These are phyloP conservation scores for Lindbergichthys nudifrons DNA, from an alignment of 2,797 vertebrate genomes.

Conservation along the genomic window DNA sequence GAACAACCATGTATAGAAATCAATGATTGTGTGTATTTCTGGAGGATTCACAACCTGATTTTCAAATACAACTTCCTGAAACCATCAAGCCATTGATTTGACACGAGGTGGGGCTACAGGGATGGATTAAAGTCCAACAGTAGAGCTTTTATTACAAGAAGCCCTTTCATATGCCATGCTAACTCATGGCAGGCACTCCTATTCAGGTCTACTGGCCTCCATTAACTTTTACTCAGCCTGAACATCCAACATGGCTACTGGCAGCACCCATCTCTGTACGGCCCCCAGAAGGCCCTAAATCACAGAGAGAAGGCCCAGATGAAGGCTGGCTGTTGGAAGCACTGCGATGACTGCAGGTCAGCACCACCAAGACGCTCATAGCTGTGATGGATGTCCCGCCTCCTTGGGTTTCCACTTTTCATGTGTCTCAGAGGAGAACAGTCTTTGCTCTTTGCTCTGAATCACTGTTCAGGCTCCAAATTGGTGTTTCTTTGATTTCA, in stretches of 20 bases:
- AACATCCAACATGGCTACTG: conserved; percentile 20
- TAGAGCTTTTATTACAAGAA: conserved; percentile 42
- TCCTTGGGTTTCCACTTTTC: conserved; percentile 21
- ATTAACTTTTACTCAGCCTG: conserved; percentile 54
- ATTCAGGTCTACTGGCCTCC: conserved; percentile 13
- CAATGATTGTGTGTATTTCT: not conserved
- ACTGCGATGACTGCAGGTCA: conserved; percentile 43
- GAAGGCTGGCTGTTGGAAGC: conserved; percentile 18
- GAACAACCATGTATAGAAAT: not conserved
- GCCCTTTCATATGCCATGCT: conserved; percentile 15
- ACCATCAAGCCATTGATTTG: conserved; percentile 27
- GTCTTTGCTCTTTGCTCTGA: conserved; percentile 7
- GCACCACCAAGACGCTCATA: conserved; percentile 38
- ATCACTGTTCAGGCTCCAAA: conserved; percentile 1
- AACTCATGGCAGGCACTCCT: conserved; percentile 34
- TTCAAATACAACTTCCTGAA: conserved; percentile 5
- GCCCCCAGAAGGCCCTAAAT: conserved; percentile 59
- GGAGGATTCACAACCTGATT: conserved; percentile 23
- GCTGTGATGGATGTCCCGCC: conserved; percentile 50
- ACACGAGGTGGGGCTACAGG: conserved; percentile 26
- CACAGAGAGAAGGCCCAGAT: conserved; percentile 21
- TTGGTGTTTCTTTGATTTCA: not conserved
- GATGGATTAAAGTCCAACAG: conserved; percentile 42
- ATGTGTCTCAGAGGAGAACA: conserved; percentile 15
- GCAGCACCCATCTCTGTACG: conserved; percentile 18